A percentile compares a stretch with the other conserved stretches of the same genome.
Conservation (phyloP, 2,888 invertebrate genomes). For the Brachycybe producta region DNA sequence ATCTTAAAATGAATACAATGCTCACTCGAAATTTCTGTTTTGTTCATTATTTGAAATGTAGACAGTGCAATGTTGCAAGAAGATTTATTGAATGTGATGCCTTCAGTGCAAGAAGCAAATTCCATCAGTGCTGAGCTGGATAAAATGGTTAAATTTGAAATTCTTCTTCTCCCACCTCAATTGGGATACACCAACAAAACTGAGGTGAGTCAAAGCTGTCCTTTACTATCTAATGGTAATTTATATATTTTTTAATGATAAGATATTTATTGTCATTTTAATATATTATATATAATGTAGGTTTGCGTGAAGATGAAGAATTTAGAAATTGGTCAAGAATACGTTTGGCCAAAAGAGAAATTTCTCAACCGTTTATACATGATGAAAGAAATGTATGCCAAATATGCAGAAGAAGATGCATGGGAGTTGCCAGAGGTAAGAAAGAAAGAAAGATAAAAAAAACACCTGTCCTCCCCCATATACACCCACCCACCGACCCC, state of each 20-base stretch:
- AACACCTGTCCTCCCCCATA: no score
- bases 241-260: not conserved
- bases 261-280: not conserved
- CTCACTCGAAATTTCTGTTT: no score
- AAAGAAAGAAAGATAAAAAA: no score
- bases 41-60: no score
- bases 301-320: slow-evolving; percentile 39
- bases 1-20: no score
- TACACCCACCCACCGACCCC: no score
- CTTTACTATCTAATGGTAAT: not conserved
- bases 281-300: slow-evolving; percentile 24
- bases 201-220: slow-evolving; percentile 34
- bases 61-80: slow-evolving; percentile 39
- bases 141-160: slow-evolving; percentile 40
- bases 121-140: slow-evolving; percentile 42
- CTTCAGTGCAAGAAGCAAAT: slow-evolving; percentile 42
- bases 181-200: slow-evolving; percentile 34
- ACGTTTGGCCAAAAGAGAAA: slow-evolving; percentile 40
- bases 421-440: slow-evolving; percentile 38
- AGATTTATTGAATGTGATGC: slow-evolving; percentile 41
- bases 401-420: slow-evolving; percentile 39
- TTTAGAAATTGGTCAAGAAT: slow-evolving; percentile 39
- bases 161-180: slow-evolving; percentile 40
- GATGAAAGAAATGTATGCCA: slow-evolving; percentile 44
- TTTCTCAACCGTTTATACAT: slow-evolving; percentile 41